phyloP scores from a whole-genome alignment of 2,797 vertebrate genomes.

The Melanotaenia boesemani region DNA sequence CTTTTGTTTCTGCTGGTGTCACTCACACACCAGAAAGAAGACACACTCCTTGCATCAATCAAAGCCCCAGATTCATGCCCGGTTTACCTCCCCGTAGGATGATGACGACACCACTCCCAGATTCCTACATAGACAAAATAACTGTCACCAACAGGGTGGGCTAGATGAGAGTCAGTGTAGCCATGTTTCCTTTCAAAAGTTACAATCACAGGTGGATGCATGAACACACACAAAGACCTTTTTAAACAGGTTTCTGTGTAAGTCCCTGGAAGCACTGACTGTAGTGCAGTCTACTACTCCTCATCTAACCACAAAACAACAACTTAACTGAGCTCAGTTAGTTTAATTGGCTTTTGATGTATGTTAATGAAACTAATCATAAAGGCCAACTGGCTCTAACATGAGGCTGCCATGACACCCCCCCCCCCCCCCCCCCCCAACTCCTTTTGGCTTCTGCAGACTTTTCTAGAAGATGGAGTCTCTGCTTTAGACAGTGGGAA shows the following conservation, averaged over 20 bases:
- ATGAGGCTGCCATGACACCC: conserved; percentile 65
- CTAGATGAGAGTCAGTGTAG: conserved; percentile 6
- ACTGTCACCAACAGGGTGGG: conserved; percentile 25
- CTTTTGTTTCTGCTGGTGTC: conserved; percentile 81
- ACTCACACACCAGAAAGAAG: conserved; percentile 73
- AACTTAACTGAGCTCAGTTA: conserved; percentile 76
- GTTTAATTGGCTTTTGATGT: conserved; percentile 87
- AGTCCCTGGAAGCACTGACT: conserved; percentile 53
- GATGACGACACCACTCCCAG: conserved; percentile 40
- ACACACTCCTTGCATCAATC: conserved; percentile 81
- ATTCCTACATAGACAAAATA: conserved; percentile 43
- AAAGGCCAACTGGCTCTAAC: conserved; percentile 79
- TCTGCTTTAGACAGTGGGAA: conserved; percentile 84
- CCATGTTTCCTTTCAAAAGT: neutral
- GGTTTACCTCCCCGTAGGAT: conserved; percentile 53
- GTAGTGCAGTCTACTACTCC: conserved; percentile 56
- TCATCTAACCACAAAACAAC: conserved; percentile 76
- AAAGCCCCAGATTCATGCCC: conserved; percentile 66
- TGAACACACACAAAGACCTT: neutral
- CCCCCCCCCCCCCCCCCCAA: conserved; percentile 15
- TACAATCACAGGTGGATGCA: neutral
- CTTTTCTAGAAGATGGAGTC: conserved; percentile 69
- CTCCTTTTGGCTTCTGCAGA: conserved; percentile 75
- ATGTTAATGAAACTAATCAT: conserved; percentile 85
- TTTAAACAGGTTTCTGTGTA: conserved; percentile 55